phyloP scores from a whole-genome alignment of 2,113 vertebrate genomes.

The Heterotis niloticus region DNA sequence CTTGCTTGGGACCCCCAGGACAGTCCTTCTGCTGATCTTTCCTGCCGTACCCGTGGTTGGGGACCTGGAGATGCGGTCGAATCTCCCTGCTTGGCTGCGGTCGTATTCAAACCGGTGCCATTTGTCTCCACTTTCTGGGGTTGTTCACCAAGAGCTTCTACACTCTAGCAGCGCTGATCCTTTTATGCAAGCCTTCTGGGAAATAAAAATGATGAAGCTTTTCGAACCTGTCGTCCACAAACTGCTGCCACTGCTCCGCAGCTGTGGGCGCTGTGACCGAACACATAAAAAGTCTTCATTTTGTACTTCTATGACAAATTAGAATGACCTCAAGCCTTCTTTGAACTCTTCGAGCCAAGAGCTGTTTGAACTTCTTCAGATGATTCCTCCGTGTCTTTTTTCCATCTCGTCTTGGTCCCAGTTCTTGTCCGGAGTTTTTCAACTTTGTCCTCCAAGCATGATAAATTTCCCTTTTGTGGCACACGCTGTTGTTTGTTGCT shows the following conservation, averaged over 20 bases:
- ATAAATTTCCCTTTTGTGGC: too few species aligned
- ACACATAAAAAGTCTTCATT: neutral
- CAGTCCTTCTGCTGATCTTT: too few species aligned
- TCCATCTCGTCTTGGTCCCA: neutral
- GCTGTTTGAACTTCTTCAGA: neutral
- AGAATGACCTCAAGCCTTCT: constrained; percentile 15
- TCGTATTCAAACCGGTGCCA: neutral
- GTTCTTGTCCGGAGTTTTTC: neutral
- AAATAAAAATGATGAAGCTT: constrained; percentile 4
- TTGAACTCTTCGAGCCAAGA: neutral
- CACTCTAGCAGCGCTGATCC: neutral
- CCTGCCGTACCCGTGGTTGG: constrained; percentile 13
- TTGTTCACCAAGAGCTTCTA: constrained; percentile 1
- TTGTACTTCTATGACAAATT: neutral
- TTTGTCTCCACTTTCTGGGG: constrained; percentile 12
- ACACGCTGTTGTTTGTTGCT: too few species aligned
- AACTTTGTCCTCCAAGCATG: neutral
- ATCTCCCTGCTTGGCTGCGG: neutral
- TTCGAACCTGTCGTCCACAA: constrained; percentile 23
- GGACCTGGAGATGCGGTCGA: neutral
- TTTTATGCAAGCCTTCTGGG: constrained; percentile 15
- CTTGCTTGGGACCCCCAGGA: neutral
- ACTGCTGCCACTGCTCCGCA: constrained; percentile 7
- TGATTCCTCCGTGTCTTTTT: neutral
- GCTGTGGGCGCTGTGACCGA: constrained; percentile 1